Evolutionary conservation across 1,140 invertebrate genomes (phyloP).

Genomic region (Pseudoatta argentina): DNA sequence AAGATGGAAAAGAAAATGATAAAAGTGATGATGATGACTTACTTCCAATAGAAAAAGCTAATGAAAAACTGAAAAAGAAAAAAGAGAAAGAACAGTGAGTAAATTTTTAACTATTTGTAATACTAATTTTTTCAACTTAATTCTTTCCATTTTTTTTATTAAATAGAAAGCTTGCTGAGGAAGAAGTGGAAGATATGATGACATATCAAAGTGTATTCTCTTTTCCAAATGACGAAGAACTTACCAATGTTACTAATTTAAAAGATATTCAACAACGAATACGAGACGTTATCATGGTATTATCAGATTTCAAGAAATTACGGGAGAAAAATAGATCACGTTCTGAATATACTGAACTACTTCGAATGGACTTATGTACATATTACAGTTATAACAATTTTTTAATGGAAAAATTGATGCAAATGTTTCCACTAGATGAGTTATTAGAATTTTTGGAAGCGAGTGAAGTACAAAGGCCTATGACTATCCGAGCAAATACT

Average conservation of each 20-base stretch:
- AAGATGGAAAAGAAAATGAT: constrained; percentile 74
- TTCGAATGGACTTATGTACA: constrained; percentile 95
- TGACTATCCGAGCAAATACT: constrained; percentile 98
- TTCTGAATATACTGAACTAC: constrained; percentile 93
- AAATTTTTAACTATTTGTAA: constrained; percentile 73
- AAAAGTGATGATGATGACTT: constrained; percentile 89
- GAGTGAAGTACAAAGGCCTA: constrained; percentile 97
- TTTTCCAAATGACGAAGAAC: constrained; percentile 91
- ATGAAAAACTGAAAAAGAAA: constrained; percentile 93
- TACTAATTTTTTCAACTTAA: constrained; percentile 38
- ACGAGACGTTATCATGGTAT: constrained; percentile 94
- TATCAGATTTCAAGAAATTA: constrained; percentile 95
- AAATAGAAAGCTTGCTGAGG: constrained; percentile 91
- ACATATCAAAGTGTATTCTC: constrained; percentile 91
- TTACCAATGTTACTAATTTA: constrained; percentile 91
- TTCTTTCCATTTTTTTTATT: constrained; percentile 13
- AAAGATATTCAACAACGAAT: constrained; percentile 96
- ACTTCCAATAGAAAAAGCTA: constrained; percentile 95
- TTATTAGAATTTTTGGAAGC: constrained; percentile 98
- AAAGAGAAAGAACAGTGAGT: constrained; percentile 87
- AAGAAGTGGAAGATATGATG: constrained; percentile 93
- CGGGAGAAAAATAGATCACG: constrained; percentile 91
- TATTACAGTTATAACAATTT: constrained; percentile 99
- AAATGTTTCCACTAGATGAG: constrained; percentile 96
- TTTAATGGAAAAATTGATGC: constrained; percentile 97